Conservation (phyloP, 2,797 vertebrate genomes). For the Clarias fuscus region DNA sequence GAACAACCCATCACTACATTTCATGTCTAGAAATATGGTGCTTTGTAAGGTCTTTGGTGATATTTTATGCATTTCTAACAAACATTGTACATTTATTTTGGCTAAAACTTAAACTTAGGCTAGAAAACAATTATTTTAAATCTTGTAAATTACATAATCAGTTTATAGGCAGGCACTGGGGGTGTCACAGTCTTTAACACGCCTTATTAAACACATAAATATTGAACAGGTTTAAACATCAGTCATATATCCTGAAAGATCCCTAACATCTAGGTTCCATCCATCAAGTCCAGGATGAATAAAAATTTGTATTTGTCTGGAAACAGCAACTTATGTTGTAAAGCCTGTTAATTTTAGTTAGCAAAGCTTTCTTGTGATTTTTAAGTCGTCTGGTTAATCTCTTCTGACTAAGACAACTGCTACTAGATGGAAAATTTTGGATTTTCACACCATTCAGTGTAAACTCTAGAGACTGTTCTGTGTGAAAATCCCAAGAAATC, state of each 20-base stretch:
- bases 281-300: neutral
- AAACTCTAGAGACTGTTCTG: neutral
- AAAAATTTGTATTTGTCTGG: neutral
- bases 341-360: neutral
- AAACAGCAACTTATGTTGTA: neutral
- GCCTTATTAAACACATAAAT: neutral
- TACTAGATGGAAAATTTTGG: neutral
- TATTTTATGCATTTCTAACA: neutral
- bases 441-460: neutral
- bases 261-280: neutral
- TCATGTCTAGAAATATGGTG: neutral
- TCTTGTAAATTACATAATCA: no score
- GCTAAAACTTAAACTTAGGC: neutral
- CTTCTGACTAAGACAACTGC: neutral
- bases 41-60: neutral
- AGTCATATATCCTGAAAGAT: neutral
- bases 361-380: neutral
- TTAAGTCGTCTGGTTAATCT: neutral
- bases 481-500: neutral
- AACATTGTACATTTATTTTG: neutral
- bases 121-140: no score
- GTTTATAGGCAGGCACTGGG: neutral
- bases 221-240: neutral
- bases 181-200: neutral
- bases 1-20: no score